Evolutionary conservation across 2,113 vertebrate genomes (phyloP).

Genomic region (Onychorhynchus coronatus): DNA sequence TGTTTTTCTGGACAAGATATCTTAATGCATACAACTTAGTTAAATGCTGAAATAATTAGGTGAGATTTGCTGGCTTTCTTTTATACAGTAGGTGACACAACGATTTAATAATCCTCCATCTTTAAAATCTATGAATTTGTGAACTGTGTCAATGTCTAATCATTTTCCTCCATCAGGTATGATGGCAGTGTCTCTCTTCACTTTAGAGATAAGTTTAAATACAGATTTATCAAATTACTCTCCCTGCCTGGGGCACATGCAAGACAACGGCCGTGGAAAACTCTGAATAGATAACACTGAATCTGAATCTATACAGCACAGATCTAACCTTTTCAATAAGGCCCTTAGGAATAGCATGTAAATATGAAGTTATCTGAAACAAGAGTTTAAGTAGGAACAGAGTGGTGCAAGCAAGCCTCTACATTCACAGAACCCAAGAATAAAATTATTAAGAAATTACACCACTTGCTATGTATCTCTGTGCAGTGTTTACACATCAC

Average conservation of each 20-base stretch:
- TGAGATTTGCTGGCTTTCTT: neutral
- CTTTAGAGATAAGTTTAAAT: neutral
- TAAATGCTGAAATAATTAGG: neutral
- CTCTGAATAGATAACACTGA: neutral
- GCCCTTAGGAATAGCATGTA: neutral
- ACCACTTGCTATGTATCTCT: neutral
- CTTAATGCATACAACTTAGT: neutral
- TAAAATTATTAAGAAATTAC: neutral
- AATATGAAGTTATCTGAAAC: neutral
- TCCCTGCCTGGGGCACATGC: neutral
- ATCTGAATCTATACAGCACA: neutral
- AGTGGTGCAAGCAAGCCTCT: neutral
- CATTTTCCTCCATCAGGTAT: neutral
- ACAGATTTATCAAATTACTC: neutral
- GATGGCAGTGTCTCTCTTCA: neutral
- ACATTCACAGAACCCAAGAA: neutral
- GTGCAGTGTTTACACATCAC: neutral
- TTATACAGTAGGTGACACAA: neutral
- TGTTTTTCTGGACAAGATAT: neutral
- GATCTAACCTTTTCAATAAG: neutral
- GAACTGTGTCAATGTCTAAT: neutral
- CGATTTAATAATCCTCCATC: neutral
- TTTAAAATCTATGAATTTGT: neutral
- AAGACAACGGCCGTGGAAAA: neutral
- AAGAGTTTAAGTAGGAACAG: neutral